Base-by-base conservation (phyloP, 1,140 invertebrate species). In the Drosophila ogumai region DNA sequence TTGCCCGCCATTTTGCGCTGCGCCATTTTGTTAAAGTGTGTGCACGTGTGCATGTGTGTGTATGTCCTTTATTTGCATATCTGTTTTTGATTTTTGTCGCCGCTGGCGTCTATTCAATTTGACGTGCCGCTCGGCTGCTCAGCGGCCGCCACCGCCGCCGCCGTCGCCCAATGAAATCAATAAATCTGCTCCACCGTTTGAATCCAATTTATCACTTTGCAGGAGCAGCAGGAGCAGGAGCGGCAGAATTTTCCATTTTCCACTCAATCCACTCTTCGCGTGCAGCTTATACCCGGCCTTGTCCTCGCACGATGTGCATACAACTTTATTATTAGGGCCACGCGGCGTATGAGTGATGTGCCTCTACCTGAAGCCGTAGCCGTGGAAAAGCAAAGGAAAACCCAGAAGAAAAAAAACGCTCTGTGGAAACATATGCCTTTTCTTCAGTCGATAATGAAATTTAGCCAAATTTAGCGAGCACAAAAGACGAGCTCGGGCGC, bases 161-260 rank as follows among this genome's bases (percentile, higher is more conserved):
- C 43, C 60, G 72, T 63, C 31, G 60, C 61, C 46, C 75, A 77
- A 87, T 82, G 82, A 90, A 90, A 90, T 90, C 85, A 90, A 90
- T 90, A 90, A 90, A 90, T 90, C 85, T 90, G 85, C 85, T 90
- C 71, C 86, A 81, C 78, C 78, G 86, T 90, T 85, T 90, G 81
- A 85, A 90, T 90, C 86, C 85, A 90, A 90, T 90, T 90, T 90
- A 90, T 90, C 85, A 90, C 85, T 90, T 90, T 90, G 60, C 75
- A 2, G 50, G 9, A 34, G 22, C 38, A 15, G 59, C 34, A 10
- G 15, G 28, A 68, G 44, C 61, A 7, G 10, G 10, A 44, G 28
- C 49, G 2, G 13, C 7, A 17, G 31, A 43, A 22, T 17, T 65
- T 75, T 50, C 47, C 73, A 44, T 44, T 66, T 66, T 55, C 47